A percentile compares a stretch with the other conserved stretches of the same genome.
Evolutionary conservation across 2,113 vertebrate species (phyloP).

Genomic region (Ranitomeya imitator): DNA sequence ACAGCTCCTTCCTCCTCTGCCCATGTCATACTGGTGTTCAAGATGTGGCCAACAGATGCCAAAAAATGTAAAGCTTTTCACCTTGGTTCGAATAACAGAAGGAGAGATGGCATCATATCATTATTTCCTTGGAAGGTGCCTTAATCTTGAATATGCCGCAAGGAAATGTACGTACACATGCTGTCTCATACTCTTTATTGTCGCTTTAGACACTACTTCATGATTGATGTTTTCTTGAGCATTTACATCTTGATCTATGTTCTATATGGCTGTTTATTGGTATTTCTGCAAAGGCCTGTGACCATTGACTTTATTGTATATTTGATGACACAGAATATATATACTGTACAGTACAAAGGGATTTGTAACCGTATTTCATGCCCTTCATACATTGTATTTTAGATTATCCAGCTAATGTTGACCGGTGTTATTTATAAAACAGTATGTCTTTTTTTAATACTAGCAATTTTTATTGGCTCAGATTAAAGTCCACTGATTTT

Average conservation of each 20-base stretch:
- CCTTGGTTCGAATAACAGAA: constrained; percentile 78
- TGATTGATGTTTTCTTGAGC: neutral
- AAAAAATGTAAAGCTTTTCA: constrained; percentile 67
- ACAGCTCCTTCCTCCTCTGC: constrained; percentile 48
- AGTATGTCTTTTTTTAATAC: no score
- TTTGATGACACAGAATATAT: no score
- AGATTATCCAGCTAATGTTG: no score
- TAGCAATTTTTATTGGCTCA: no score
- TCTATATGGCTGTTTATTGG: neutral
- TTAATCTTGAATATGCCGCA: constrained; percentile 68
- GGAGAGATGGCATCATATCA: constrained; percentile 88
- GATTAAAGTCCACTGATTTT: no score
- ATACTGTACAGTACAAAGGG: no score
- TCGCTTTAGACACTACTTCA: neutral
- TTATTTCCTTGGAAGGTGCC: constrained; percentile 78
- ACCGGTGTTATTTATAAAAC: no score
- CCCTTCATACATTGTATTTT: no score
- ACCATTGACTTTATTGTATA: neutral
- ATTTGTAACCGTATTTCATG: no score
- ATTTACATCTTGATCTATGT: neutral
- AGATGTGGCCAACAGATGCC: constrained; percentile 70
- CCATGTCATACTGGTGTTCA: constrained; percentile 67
- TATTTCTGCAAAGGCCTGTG: neutral
- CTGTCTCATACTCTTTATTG: neutral
- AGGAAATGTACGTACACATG: constrained; percentile 74